Evolutionary conservation across 1,140 invertebrate genomes (phyloP), one percentile per base, ranked within the genome.

Genomic region (Penaeus chinensis): DNA sequence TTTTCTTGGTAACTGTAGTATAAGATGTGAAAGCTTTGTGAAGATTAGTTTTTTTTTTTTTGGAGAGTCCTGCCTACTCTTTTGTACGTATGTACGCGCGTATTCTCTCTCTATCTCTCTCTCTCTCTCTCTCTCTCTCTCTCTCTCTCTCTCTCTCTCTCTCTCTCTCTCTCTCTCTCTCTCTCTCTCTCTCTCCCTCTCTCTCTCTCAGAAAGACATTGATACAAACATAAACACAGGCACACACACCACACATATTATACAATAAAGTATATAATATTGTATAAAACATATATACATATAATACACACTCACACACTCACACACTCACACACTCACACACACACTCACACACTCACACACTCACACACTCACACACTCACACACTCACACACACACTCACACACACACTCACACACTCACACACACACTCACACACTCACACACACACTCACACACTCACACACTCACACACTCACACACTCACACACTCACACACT

Each of bases 211-310:
- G 32, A 32, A 32, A 32, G 32, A 32, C 32, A 32, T 32, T 32
- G 22, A 27, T 74, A 74, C 37, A 74, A 18, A 24, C n/a, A 74
- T 32, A 24, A 18, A 74, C 10, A n/a, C 18, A 74, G 20, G 5
- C 27, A 27, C 27, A 27, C 27, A 11, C 20, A 74, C 32, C 20
- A 74, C 32, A 74, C 32, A 74, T 74, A 74, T 74, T 2, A 74
- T 74, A 32, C 27, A 74, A 32, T 7, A 32, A 74, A 32, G 10
- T n/a, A 74, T 74, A 32, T 74, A 42, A 74, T 74, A 74, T 74
- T 74, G 27, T 74, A 74, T 74, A 74, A 74, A 32, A 74, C 27
- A 74, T 74, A 24, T 74, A 71, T 10, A 71, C 19, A 71, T 24
- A 71, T 24, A 71, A 27, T 24, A 71, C 19, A 71, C 22, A 24